Base-by-base conservation (phyloP, 2,888 invertebrate genomes). In the Colletes collaris region DNA sequence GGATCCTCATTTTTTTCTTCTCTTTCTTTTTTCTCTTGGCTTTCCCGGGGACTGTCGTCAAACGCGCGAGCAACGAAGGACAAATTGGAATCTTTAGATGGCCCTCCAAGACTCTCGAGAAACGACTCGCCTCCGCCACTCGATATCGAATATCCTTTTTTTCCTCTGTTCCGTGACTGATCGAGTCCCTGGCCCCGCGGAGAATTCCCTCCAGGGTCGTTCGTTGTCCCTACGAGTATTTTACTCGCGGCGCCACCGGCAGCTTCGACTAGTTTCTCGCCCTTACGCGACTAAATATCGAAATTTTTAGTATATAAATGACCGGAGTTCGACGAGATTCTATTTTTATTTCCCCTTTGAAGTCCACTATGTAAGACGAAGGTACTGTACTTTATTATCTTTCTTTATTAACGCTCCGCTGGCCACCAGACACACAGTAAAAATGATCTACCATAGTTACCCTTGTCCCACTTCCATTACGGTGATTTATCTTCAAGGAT, bases 11-110 rank as follows among this genome's bases (percentile, higher is more conserved):
- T 46, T 46, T 27, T 27, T 0, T 27, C 2, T 27, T 27, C 2
- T 27, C 2, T 27, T 27, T 27, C 2, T 27, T 27, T 27, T 46
- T 46, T 46, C 8, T 7, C 44, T 7, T 10, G 8, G 44, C 44
- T 46, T 46, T 46, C 10, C 8, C 40, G 49, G 19, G 49, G 19
- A 8, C 19, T 66, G 40, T 50, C 40, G 19, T 19, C 40, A 19
- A 58, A 49, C n/a, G 50, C 46, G 10, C n/a, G 16, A 55, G 53
- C 71, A 53, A 60, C 71, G 72, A 79, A 72, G 79, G 79, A 79
- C 71, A 78, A 78, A 79, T 64, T 79, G 72, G 66, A 78, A 66
- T 67, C 79, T 67, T 13, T 67, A 44, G 58, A 72, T 52, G 55
- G 50, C 58, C 58, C 71, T 72, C 19, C 65, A 67, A 49, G 59